Percentiles rank a stretch among this genome's conserved stretches.
Conservation (phyloP, 2,797 vertebrate species). For the Hylomyscus alleni region DNA sequence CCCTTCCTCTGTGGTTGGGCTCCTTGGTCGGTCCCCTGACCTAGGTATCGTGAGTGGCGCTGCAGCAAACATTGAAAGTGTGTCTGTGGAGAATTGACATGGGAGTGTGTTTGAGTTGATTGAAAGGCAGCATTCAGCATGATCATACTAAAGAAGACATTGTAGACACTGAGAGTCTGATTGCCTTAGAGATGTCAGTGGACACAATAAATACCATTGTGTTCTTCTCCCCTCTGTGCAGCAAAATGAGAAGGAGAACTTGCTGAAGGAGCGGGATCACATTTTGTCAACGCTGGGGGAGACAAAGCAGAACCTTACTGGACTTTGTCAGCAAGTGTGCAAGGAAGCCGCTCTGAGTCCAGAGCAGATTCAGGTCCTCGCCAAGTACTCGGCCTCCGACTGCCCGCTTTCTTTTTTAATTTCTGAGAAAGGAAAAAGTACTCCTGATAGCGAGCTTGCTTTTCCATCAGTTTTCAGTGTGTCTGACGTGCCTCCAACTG, state of each 20-base stretch:
- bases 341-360: constrained; percentile 92
- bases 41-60: not conserved
- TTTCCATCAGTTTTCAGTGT: constrained; percentile 65
- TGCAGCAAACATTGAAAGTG: too few species aligned
- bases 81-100: not conserved
- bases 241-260: constrained; percentile 94
- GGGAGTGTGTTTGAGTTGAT: not conserved
- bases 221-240: constrained; percentile 85
- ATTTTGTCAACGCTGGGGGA: constrained; percentile 95
- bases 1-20: not conserved
- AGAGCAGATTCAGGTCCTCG: constrained; percentile 94
- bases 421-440: constrained; percentile 88
- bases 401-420: constrained; percentile 91
- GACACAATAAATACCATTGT: not conserved
- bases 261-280: constrained; percentile 94
- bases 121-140: not conserved
- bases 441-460: constrained; percentile 78
- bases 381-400: constrained; percentile 93
- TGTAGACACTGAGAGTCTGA: not conserved
- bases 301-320: constrained; percentile 93
- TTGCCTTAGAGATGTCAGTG: not conserved
- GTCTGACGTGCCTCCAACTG: constrained; percentile 67
- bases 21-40: too few species aligned
- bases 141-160: not conserved
- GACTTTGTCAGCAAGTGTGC: constrained; percentile 93